Conservation (phyloP, 2,113 vertebrate genomes). For the Tragelaphus buxtoni region DNA sequence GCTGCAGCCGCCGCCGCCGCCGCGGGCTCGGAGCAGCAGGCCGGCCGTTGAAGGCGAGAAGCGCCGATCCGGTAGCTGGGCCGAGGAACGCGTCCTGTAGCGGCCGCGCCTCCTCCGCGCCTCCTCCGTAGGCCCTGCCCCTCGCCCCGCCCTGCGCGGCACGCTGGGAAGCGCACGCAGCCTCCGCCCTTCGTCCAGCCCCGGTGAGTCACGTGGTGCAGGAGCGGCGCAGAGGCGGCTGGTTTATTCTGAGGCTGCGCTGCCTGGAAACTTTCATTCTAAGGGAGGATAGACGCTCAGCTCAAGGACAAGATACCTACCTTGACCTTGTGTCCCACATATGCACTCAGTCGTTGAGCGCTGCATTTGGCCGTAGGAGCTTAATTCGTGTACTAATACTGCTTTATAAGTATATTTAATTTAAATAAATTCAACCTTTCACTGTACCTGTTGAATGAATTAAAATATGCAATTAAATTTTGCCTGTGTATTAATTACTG, state of each 20-base stretch:
- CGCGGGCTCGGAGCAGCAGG: conserved; percentile 38
- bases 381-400: not conserved
- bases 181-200: not conserved
- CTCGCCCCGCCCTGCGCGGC: conserved; percentile 65
- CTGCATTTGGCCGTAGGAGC: not conserved
- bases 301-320: accelerated
- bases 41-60: not conserved
- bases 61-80: not conserved
- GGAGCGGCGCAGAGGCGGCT: accelerated
- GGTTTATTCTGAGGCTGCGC: accelerated
- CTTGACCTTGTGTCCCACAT: not conserved
- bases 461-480: not conserved
- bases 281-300: accelerated
- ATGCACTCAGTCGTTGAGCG: not conserved
- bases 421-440: not conserved
- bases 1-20: conserved; percentile 46
- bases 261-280: not conserved
- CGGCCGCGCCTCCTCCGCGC: conserved; percentile 21
- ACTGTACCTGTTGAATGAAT: conserved; percentile 1
- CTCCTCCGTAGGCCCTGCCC: conserved; percentile 59
- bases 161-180: conserved; percentile 75
- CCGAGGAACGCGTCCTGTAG: not conserved
- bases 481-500: not conserved
- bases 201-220: not conserved
- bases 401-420: not conserved